These are phyloP conservation scores for Cnemophilus loriae DNA, from an alignment of 2,113 vertebrate genomes.

Conservation along the genomic window DNA sequence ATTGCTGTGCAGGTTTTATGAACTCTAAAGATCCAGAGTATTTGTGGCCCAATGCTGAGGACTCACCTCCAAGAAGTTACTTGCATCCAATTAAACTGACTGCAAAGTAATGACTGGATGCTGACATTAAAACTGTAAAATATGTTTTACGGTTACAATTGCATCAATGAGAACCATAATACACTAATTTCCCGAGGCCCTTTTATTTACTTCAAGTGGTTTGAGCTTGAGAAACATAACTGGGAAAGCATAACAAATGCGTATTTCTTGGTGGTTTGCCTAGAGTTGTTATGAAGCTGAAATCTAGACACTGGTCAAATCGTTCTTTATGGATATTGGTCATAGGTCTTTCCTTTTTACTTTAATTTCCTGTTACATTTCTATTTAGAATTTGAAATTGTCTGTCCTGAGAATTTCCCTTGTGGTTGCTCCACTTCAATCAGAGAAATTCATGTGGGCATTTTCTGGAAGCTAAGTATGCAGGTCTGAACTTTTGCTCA, in stretches of 20 bases:
- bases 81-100: background rate
- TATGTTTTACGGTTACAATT: background rate
- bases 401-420: conserved; percentile 37
- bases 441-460: conserved; percentile 25
- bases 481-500: background rate
- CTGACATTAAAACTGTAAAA: background rate
- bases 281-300: background rate
- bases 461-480: conserved; percentile 4
- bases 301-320: conserved; percentile 34
- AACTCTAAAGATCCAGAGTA: too few species aligned
- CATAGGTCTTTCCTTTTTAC: background rate
- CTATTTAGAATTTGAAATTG: conserved; percentile 28
- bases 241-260: conserved; percentile 12
- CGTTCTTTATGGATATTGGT: conserved; percentile 23
- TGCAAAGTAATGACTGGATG: background rate
- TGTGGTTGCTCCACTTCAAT: conserved; percentile 1
- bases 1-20: too few species aligned
- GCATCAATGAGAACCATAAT: background rate
- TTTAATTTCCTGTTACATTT: conserved; percentile 57
- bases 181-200: background rate
- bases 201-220: conserved; percentile 26
- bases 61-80: too few species aligned
- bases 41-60: too few species aligned
- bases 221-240: background rate
- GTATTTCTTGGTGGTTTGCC: conserved; percentile 39